phyloP scores from a whole-genome alignment of 1,140 invertebrate species.

The Lasioglossum baleicum region DNA sequence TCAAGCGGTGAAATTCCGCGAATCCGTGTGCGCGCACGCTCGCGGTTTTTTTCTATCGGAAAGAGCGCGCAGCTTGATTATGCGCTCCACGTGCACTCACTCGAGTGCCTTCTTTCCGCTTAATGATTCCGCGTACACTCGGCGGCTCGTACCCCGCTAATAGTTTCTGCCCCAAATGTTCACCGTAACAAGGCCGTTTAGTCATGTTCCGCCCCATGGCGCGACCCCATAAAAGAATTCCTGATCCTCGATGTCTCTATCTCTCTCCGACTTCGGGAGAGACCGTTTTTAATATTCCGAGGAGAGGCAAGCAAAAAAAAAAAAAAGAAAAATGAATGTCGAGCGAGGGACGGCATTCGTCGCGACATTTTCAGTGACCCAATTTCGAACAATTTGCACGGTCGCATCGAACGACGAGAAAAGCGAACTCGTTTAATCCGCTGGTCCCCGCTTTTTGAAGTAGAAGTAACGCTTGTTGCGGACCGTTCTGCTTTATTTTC shows the following conservation, averaged over 20 bases:
- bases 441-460: not conserved
- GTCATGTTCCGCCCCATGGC: not conserved
- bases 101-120: conserved; percentile 32
- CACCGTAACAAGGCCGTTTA: not conserved
- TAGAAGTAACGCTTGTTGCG: not conserved
- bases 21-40: not conserved
- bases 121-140: conserved; percentile 31
- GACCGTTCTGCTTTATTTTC: not conserved
- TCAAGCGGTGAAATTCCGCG: conserved; percentile 19
- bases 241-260: not conserved
- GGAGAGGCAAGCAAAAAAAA: not conserved
- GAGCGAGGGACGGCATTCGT: not conserved
- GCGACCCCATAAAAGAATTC: not conserved
- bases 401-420: not conserved
- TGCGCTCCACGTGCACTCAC: conserved; percentile 44
- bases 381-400: not conserved
- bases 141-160: conserved; percentile 22
- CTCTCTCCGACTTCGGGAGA: too few species aligned
- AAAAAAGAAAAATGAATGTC: not conserved
- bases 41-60: conserved; percentile 31
- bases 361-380: conserved; percentile 9
- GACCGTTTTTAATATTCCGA: not conserved
- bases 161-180: conserved; percentile 37
- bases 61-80: conserved; percentile 56
- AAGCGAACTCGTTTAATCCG: conserved; percentile 7